Base-by-base conservation (phyloP, 2,888 invertebrate genomes). In the Macrosoma leucophasiata region DNA sequence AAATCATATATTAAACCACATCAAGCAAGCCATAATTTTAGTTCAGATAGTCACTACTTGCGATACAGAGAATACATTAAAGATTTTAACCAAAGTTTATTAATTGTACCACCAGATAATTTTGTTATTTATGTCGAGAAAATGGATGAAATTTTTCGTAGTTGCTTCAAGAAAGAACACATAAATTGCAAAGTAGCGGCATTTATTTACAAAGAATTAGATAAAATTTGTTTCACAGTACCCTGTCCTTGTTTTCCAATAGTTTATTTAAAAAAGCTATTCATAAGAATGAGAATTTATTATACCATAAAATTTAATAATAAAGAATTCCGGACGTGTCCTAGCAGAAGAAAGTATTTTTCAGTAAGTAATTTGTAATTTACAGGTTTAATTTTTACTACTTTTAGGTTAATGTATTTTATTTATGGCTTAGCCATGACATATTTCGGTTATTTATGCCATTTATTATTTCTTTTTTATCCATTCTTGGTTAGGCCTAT, bases 81-180 rank as follows among this genome's bases (percentile, higher is more conserved):
- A 29, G 19, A 29, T 29, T 8, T 6, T 29, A 21, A 11, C 7
- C 13, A 13, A 21, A 20, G 8, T 20, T 29, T 29, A 21, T 20
- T 29, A 29, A 9, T 29, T 13, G 29, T 29, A 21, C 29, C 21
- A 29, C 14, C 21, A 13, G 29, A 29, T 21, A 21, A 20, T 21
- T 29, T 29, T 20, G 29, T 20, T 13, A 2, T 18, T 11, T 21
- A 29, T 29, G 29, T 29, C 8, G 19, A 19, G 19, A 19, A 19
- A 7, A 19, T n/a, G 26, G 13, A 4, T 15, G 39, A 36, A 2
- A 43, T 11, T 32, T 39, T 39, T n/a, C 31, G 31, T 6, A 38
- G n/a, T 15, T 28, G n/a, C n/a, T 11, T 20, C 4, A 5, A 31
- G 62, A 62, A 4, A 49, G 36, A 8, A 36, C 39, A 45, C 63